Evolutionary conservation across 1,140 invertebrate species (phyloP), one percentile per base, ranked within the genome.

Genomic region (Cyclargus thomasi): DNA sequence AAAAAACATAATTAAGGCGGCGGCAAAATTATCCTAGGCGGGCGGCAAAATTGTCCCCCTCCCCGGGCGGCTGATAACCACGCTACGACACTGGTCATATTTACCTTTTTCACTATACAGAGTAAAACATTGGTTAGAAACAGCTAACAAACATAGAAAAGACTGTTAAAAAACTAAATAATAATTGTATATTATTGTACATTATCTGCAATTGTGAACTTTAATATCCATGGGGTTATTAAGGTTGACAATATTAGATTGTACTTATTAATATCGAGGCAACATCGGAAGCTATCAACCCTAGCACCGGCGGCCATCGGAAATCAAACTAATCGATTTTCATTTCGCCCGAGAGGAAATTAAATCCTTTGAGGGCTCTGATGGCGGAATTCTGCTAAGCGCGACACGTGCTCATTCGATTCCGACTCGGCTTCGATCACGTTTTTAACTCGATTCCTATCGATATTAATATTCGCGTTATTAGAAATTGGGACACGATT

Each of bases 271-370:
- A 85, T 81, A 85, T 83, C 70, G 76, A 77, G 74, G 68, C 76
- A 70, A 68, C 74, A 80, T 82, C 81, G 83, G 85, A 86, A 89
- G 85, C 86, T 89, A 87, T 85, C 82, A 79, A 78, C 74, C 77
- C 76, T 75, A 69, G 74, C 75, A 78, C 78, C 78, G 75, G 70
- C 75, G 78, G 78, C 74, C 82, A 71, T 79, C 85, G 85, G 87
- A 90, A 86, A 88, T 90, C 83, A 79, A 90, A 88, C 87, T 90
- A 90, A 90, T 90, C 87, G 87, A 90, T 90, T 88, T 85, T 88
- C 87, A 88, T 90, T 90, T 85, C 80, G 80, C 72, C 36, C 78
- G 80, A 79, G 83, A 83, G 87, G 85, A 90, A 90, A 88, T 90
- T 88, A 88, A 90, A 88, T 88, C 85, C 83, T 90, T 88, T 87